A percentile compares a stretch with the other conserved stretches of the same genome.
Evolutionary conservation across 2,113 vertebrate species (phyloP).

Genomic region (Dromiciops gliroides): DNA sequence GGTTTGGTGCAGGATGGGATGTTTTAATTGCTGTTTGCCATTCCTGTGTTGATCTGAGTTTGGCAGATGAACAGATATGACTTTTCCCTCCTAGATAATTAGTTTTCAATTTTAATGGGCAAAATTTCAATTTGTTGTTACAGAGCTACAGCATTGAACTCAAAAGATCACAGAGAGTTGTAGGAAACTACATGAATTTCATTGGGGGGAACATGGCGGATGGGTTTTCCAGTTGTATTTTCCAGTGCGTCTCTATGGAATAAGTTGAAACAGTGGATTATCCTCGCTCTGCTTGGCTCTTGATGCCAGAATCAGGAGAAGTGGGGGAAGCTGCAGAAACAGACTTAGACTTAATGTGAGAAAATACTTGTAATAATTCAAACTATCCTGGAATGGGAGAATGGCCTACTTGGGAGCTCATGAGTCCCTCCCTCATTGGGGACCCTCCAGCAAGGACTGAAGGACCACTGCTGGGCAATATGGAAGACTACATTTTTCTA

Average conservation of each 20-base stretch:
- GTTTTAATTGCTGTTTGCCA: background rate
- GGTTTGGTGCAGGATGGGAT: background rate
- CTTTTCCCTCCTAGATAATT: background rate
- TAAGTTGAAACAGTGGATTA: background rate
- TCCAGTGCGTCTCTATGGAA: background rate
- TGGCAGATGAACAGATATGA: background rate
- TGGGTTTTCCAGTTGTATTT: background rate
- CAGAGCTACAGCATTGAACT: background rate
- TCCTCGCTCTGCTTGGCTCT: background rate
- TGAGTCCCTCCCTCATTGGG: background rate
- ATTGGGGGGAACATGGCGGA: background rate
- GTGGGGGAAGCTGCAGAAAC: background rate
- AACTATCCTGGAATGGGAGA: background rate
- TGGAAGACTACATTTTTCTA: background rate
- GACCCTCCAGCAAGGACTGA: background rate
- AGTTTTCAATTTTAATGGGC: background rate
- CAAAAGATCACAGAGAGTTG: background rate
- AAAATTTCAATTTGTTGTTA: background rate
- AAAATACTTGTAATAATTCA: background rate
- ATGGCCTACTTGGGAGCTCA: background rate
- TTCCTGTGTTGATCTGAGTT: background rate
- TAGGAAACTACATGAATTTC: background rate
- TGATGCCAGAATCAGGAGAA: background rate
- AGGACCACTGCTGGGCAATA: background rate
- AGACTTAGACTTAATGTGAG: background rate